Evolutionary conservation across 2,888 invertebrate genomes (phyloP).

Genomic region (Serrognathus titanus): DNA sequence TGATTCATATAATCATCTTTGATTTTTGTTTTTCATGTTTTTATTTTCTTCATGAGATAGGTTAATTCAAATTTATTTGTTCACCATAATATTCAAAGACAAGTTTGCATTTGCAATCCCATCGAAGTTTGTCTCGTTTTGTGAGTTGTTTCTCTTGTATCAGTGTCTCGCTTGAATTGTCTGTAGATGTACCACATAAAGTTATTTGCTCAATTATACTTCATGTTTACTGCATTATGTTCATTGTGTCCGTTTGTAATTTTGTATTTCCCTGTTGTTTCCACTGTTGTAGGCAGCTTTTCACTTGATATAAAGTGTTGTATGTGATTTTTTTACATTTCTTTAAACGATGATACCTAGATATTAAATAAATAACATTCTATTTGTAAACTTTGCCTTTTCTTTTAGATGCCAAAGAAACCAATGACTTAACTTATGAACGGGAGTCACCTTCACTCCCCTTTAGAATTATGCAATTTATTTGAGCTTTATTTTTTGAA

Average conservation of each 20-base stretch:
- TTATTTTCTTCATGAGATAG: background rate
- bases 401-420: background rate
- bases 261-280: conserved; percentile 2
- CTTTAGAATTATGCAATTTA: too few species aligned
- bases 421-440: background rate
- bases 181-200: background rate
- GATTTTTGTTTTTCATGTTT: too few species aligned
- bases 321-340: conserved; percentile 21
- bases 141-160: background rate
- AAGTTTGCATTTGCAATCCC: too few species aligned
- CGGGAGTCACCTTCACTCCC: too few species aligned
- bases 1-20: too few species aligned
- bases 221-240: background rate
- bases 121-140: background rate
- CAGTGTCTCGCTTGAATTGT: background rate
- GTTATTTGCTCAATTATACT: conserved; percentile 17
- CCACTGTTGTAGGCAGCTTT: conserved; percentile 16
- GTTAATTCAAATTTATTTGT: background rate
- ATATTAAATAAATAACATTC: conserved; percentile 25
- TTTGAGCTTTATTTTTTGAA: too few species aligned
- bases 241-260: background rate
- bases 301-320: conserved; percentile 18
- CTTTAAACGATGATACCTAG: conserved; percentile 24
- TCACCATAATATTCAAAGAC: too few species aligned
- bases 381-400: conserved; percentile 19